Conservation (phyloP, 2,888 invertebrate species). For the Drosophila mayaguana region DNA sequence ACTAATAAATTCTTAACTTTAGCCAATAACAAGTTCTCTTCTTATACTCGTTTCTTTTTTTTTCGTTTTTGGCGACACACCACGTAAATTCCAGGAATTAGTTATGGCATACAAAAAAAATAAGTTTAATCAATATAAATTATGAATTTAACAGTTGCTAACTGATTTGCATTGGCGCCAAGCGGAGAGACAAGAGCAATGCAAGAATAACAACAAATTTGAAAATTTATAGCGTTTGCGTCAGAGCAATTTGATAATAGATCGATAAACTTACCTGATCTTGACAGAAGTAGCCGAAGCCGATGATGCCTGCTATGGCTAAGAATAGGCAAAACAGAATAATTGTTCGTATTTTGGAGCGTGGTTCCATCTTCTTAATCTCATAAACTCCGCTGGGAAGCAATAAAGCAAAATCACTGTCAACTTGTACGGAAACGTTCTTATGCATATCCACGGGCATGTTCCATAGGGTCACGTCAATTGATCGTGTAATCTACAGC, state of each 20-base stretch:
- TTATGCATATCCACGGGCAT: conserved; percentile 87
- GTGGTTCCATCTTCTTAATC: conserved; percentile 94
- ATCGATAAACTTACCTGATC: conserved; percentile 89
- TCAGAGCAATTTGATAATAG: conserved; percentile 28
- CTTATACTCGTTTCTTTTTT: neutral
- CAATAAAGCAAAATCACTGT: conserved; percentile 92
- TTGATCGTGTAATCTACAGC: conserved; percentile 5
- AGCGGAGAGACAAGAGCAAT: conserved; percentile 1
- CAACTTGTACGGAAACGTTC: conserved; percentile 93
- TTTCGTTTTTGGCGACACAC: conserved; percentile 6
- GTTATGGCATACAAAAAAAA: conserved; percentile 30
- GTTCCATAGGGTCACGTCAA: conserved; percentile 64
- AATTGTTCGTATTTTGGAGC: conserved; percentile 92
- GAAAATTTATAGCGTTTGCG: conserved; percentile 48
- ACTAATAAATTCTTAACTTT: conserved; percentile 52
- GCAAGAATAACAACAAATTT: neutral
- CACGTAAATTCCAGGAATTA: conserved; percentile 26
- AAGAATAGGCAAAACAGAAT: conserved; percentile 92
- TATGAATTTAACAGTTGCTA: conserved; percentile 53
- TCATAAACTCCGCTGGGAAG: conserved; percentile 92
- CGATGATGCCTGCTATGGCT: conserved; percentile 94
- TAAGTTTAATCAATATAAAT: conserved; percentile 63
- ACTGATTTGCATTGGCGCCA: conserved; percentile 79
- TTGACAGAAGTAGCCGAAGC: conserved; percentile 95
- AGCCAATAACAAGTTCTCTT: conserved; percentile 56